Evolutionary conservation across 2,113 vertebrate genomes (phyloP).

Genomic region (Gadus macrocephalus): DNA sequence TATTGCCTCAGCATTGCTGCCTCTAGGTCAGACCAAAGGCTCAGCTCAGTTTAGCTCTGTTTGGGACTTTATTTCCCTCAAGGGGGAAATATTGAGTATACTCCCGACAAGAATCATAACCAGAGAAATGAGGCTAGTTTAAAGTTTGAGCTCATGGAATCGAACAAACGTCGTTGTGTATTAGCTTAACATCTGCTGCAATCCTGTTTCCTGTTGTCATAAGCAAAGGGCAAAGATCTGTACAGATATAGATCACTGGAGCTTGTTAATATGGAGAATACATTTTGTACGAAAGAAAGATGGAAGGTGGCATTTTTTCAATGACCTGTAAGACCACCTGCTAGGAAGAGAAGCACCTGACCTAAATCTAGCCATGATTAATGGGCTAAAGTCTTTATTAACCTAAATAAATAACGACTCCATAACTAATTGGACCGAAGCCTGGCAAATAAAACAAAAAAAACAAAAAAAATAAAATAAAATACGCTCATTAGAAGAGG

Average conservation of each 20-base stretch:
- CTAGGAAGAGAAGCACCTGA: neutral
- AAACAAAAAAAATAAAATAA: too few relatives aligned
- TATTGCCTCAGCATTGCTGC: conserved; percentile 3
- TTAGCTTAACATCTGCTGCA: too few relatives aligned
- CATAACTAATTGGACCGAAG: conserved; percentile 17
- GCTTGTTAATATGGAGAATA: neutral
- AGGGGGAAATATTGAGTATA: too few relatives aligned
- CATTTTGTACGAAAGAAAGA: neutral
- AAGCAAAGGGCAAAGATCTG: neutral
- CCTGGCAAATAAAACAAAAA: conserved; percentile 17
- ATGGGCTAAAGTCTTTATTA: conserved; percentile 34
- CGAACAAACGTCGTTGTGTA: too few relatives aligned
- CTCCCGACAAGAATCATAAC: too few relatives aligned
- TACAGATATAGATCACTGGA: neutral
- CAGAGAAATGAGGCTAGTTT: too few relatives aligned
- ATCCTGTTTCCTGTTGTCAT: too few relatives aligned
- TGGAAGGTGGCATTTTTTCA: neutral
- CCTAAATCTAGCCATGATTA: conserved; percentile 25
- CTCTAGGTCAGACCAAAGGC: neutral
- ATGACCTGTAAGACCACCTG: neutral
- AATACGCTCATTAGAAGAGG: neutral
- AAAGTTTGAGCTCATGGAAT: too few relatives aligned
- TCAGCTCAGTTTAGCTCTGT: too few relatives aligned
- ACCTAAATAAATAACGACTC: conserved; percentile 27
- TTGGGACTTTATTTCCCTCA: too few relatives aligned